Percentiles rank a stretch among this genome's conserved stretches.
phyloP scores from a whole-genome alignment of 2,113 vertebrate genomes.

The Nyctereutes procyonoides region DNA sequence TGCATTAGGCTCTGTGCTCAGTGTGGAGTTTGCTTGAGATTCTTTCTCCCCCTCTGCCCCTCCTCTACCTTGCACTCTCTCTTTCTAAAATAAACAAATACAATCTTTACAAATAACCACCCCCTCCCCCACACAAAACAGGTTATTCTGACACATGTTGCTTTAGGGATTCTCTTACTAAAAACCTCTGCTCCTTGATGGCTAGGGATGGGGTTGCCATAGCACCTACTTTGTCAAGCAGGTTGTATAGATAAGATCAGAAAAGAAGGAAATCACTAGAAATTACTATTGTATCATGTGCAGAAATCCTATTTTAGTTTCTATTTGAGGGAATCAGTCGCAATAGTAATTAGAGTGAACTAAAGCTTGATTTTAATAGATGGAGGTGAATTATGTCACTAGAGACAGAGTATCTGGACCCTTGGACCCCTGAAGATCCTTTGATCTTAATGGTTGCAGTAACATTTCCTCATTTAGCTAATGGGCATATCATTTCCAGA shows the following conservation, averaged over 20 bases:
- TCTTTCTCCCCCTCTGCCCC: neutral
- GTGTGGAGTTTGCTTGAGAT: neutral
- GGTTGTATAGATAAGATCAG: neutral
- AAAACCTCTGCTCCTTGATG: neutral
- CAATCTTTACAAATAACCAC: neutral
- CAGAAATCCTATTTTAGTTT: neutral
- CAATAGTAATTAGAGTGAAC: neutral
- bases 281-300: neutral
- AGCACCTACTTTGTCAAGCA: neutral
- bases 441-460: neutral
- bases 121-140: neutral
- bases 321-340: neutral
- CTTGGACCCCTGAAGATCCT: neutral
- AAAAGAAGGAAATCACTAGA: neutral
- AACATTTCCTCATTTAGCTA: conserved; percentile 63
- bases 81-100: neutral
- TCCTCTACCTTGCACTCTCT: neutral
- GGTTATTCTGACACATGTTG: neutral
- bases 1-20: neutral
- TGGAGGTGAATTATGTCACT: neutral
- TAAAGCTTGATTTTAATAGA: neutral
- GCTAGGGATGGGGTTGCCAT: neutral
- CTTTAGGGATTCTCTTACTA: neutral
- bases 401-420: neutral
- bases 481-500: neutral